Conservation (phyloP, 2,888 invertebrate species). For the Periphyllus acericola region DNA sequence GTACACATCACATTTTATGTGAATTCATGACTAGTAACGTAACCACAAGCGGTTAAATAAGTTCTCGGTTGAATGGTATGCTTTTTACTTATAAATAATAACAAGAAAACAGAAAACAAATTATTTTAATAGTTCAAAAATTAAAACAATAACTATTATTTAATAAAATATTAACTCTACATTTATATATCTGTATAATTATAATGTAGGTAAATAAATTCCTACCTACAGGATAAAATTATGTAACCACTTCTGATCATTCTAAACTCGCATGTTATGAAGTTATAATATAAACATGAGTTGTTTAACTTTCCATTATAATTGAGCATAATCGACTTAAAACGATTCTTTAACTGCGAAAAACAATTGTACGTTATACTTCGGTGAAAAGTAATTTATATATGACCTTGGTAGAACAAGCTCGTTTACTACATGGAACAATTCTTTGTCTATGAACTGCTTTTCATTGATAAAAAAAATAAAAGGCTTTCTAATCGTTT, state of each 20-base stretch:
- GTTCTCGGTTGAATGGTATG: too few relatives aligned
- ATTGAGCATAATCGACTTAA: background rate
- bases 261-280: background rate
- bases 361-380: background rate
- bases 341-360: background rate
- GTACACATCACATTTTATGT: background rate
- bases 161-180: background rate
- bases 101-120: too few relatives aligned
- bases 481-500: background rate
- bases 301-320: background rate
- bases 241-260: too few relatives aligned
- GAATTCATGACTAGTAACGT: background rate
- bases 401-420: background rate
- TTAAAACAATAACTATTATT: background rate
- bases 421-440: background rate
- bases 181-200: background rate
- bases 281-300: background rate
- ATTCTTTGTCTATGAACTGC: background rate
- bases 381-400: background rate
- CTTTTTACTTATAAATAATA: too few relatives aligned
- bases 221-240: too few relatives aligned
- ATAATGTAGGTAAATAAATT: background rate
- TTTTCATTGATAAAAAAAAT: conserved; percentile 8
- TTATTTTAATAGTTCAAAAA: too few relatives aligned
- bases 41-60: too few relatives aligned